A percentile compares a stretch with the other conserved stretches of the same genome.
phyloP scores from a whole-genome alignment of 2,113 vertebrate genomes.

The Lepisosteus oculatus region DNA sequence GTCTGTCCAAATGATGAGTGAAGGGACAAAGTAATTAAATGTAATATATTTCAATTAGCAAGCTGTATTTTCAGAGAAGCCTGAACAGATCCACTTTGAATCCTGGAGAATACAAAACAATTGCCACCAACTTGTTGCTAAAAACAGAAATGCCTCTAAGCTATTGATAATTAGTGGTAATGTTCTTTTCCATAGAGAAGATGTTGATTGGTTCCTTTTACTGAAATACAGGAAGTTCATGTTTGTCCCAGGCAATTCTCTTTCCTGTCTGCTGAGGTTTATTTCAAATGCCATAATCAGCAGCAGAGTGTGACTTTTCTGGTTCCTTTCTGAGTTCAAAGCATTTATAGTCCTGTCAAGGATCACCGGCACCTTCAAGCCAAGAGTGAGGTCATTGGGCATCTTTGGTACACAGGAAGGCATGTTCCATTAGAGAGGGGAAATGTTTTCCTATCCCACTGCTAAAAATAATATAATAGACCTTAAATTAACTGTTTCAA shows the following conservation, averaged over 20 bases:
- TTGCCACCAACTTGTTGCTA: conserved; percentile 61
- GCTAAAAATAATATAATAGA: conserved; percentile 83
- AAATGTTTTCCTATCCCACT: conserved; percentile 69
- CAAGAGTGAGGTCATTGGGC: conserved; percentile 71
- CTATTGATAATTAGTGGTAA: conserved; percentile 79
- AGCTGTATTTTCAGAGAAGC: conserved; percentile 48
- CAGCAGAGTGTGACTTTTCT: conserved; percentile 64
- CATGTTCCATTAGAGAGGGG: conserved; percentile 72
- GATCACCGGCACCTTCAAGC: conserved; percentile 74
- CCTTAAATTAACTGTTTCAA: conserved; percentile 65
- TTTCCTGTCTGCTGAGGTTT: conserved; percentile 64
- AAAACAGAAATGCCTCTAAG: conserved; percentile 78
- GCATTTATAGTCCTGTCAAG: conserved; percentile 67
- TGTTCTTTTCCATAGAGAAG: conserved; percentile 68
- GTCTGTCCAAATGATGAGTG: conserved; percentile 88
- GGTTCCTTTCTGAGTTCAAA: conserved; percentile 68
- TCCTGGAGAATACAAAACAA: conserved; percentile 73
- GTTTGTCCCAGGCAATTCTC: conserved; percentile 66
- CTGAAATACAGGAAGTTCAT: conserved; percentile 75
- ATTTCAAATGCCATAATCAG: conserved; percentile 65
- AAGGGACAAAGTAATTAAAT: conserved; percentile 83
- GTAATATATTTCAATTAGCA: conserved; percentile 87
- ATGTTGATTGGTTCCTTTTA: conserved; percentile 66
- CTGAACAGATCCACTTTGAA: conserved; percentile 53
- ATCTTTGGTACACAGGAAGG: conserved; percentile 75